Evolutionary conservation across 2,888 invertebrate species (phyloP), one percentile per base, ranked within the genome.

Genomic region (Leptura quadrifasciata): DNA sequence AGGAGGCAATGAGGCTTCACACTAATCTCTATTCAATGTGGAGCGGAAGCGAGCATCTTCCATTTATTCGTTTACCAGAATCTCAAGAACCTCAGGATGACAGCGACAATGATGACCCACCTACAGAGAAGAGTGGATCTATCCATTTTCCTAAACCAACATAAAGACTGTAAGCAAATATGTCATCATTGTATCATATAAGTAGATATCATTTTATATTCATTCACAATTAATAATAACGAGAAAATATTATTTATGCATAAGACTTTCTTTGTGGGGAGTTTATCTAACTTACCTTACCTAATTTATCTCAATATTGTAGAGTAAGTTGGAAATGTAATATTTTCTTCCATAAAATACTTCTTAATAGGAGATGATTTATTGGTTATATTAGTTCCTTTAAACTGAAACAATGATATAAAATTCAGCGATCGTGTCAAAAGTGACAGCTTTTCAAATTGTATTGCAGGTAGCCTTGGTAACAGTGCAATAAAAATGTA

Each of bases 41-140:
- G 90, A 90, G 90, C 79, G 90, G 89, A 12, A 89, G 88, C 79
- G 90, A 90, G 80, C 89, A 89, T 83, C 83, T 90, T 72, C 90
- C 90, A 17, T 90, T 90, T 76, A 89, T 90, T 68, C 83, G 89
- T 78, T 84, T 90, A 79, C 90, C 90, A 12, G 90, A 90, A 86
- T 89, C 89, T 57, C 89, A 89, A 77, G 90, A 90, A 79, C 89
- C 89, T 9, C 88, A 88, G 80, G 89, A 90, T 47, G 89, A 89
- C 64, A 89, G 89, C 81, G 90, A 89, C 77, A 87, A 86, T 6
- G 89, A 89, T 81, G 87, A 88, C 79, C 88, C 89, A 12, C 87
- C 88, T 1, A 88, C 88, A 6, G 89, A 89, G 71, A 85, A 86
- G 74, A 86, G 86, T 74, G 84, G 85, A 21, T 85, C 84, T 47